Base-by-base conservation (phyloP, 1,140 invertebrate genomes). In the Neelides sp. region DNA sequence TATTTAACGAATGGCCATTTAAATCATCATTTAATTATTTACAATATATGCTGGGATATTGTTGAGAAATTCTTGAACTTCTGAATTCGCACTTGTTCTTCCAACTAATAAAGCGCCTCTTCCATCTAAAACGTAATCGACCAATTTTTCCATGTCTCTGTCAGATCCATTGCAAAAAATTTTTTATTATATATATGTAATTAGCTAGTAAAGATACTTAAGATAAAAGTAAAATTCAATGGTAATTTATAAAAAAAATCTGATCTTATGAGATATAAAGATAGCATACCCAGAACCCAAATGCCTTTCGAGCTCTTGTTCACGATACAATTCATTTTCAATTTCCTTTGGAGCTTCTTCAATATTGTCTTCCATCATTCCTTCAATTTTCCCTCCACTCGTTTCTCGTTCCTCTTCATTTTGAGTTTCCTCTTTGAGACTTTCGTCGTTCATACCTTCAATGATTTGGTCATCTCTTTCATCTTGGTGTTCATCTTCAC, bases 1-100 rank as follows among this genome's bases (percentile, higher is more conserved):
- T 35, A 17, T 44, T 12, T 59, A 37, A 27, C 10, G 26, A 44
- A 26, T 20, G 22, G 34, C 50, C 34, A 20, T 41, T 27, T 13
- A 28, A 17, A 40, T 50, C 15, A 12, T 8, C 22, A 45, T 28
- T 40, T 12, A n/a, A n/a, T n/a, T n/a, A n/a, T 65, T 73, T 71
- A 88, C 87, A 82, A 93, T 89, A 63, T 91, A 91, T 20, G 78
- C 75, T 4, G 89, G 87, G 37, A 94, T 82, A 63, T 90, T 87
- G 62, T 88, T 79, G 37, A 94, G 73, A 69, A 94, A 93, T 4
- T 83, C 77, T 67, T 93, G 85, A 13, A 92, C 74, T 68, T 93
- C 87, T 1, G 78, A 70, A 66, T 90, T 81, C 34, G 71, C 69
- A 23, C 85, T 83, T 39, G 73, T 76, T 55, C 78, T 71, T 1